A percentile compares a stretch with the other conserved stretches of the same genome.
Conservation (phyloP, 2,113 vertebrate species). For the Coreoperca whiteheadi region DNA sequence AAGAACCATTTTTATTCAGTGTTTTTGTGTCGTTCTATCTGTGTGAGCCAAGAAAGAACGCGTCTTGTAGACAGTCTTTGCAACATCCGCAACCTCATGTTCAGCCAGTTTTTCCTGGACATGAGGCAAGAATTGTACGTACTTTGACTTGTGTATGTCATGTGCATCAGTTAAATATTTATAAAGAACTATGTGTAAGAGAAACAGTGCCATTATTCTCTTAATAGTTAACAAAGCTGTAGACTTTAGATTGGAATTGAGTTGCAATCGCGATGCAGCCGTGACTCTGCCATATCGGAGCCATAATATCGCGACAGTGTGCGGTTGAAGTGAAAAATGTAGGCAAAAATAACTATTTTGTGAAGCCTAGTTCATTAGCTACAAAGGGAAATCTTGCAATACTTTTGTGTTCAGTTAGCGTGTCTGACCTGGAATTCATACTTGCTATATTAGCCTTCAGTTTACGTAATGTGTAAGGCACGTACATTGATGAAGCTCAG, state of each 20-base stretch:
- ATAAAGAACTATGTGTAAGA: not conserved
- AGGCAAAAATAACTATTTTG: no score
- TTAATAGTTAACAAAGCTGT: not conserved
- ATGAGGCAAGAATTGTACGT: not conserved
- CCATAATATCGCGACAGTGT: not conserved
- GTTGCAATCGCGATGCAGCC: not conserved
- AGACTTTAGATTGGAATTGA: not conserved
- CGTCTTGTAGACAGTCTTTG: not conserved
- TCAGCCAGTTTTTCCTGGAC: not conserved
- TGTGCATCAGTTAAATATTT: constrained; percentile 4
- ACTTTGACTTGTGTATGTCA: not conserved
- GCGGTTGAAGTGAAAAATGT: not conserved
- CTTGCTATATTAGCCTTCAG: not conserved
- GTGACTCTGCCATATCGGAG: not conserved
- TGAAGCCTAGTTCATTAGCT: not conserved
- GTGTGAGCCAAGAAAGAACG: not conserved
- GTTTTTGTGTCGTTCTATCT: not conserved
- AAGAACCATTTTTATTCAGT: not conserved
- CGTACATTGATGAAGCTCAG: not conserved
- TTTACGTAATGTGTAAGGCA: not conserved
- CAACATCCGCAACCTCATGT: not conserved
- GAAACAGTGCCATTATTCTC: not conserved
- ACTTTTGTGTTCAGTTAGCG: not conserved
- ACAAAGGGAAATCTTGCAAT: not conserved
- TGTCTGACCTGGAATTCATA: not conserved